These are phyloP conservation scores for Okamejei kenojei DNA, from an alignment of 2,797 vertebrate genomes.

Conservation along the genomic window DNA sequence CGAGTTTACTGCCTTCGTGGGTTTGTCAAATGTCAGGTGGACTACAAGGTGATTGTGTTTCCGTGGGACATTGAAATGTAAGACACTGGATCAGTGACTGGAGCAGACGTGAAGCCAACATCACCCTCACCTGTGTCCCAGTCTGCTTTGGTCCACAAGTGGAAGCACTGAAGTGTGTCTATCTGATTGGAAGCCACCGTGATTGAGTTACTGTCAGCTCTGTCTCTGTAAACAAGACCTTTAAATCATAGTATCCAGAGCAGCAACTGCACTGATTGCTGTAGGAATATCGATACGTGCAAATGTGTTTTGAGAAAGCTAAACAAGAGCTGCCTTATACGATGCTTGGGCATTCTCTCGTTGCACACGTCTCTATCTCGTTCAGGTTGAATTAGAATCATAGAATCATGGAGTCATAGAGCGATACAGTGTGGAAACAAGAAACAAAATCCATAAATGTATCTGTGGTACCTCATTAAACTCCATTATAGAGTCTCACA, in stretches of 20 bases:
- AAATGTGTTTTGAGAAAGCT: background rate
- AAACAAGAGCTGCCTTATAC: background rate
- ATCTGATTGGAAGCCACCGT: background rate
- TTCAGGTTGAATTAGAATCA: too few relatives aligned
- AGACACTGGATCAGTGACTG: background rate
- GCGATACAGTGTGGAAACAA: too few relatives aligned
- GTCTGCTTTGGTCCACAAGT: background rate
- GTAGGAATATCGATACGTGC: background rate
- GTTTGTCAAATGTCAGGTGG: background rate
- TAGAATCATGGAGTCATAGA: too few relatives aligned
- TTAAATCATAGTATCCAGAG: background rate
- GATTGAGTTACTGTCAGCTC: background rate
- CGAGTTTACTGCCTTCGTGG: background rate
- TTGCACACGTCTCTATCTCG: background rate
- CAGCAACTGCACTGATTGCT: background rate
- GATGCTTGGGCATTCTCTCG: background rate
- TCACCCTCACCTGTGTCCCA: background rate
- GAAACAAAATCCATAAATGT: too few relatives aligned
- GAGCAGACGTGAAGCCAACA: background rate
- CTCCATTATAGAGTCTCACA: too few relatives aligned
- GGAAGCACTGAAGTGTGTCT: background rate
- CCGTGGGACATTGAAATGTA: background rate
- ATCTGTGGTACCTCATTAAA: too few relatives aligned
- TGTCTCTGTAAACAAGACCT: background rate
- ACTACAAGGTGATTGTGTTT: background rate